Evolutionary conservation across 2,888 invertebrate species (phyloP).

Genomic region (Drosophila longiperda): DNA sequence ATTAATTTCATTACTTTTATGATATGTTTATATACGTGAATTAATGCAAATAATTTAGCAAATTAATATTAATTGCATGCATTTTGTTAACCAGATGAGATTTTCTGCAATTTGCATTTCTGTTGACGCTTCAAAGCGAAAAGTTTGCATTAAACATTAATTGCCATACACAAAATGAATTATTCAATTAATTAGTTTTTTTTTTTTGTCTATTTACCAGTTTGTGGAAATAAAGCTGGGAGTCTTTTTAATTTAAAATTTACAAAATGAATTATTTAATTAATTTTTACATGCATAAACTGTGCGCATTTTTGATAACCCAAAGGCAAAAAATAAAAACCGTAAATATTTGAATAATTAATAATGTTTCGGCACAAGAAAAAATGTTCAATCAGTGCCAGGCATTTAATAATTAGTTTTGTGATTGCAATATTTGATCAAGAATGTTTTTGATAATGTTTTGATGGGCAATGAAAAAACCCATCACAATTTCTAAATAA

Average conservation of each 20-base stretch:
- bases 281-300: slow-evolving; percentile 10
- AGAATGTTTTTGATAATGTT: not conserved
- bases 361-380: not conserved
- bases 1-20: slow-evolving; percentile 59
- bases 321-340: not conserved
- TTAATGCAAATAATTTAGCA: slow-evolving; percentile 65
- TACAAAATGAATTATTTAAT: slow-evolving; percentile 19
- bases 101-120: slow-evolving; percentile 7
- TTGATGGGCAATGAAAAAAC: not conserved
- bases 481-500: not conserved
- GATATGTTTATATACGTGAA: slow-evolving; percentile 11
- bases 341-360: slow-evolving; percentile 2
- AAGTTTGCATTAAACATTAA: slow-evolving; percentile 28
- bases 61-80: slow-evolving; percentile 63
- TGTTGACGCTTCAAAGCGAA: slow-evolving; percentile 26
- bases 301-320: not conserved
- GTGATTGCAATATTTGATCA: not conserved
- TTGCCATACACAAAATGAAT: slow-evolving; percentile 45
- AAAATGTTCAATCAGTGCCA: not conserved
- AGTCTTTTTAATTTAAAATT: slow-evolving; percentile 31
- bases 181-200: slow-evolving; percentile 82
- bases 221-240: not conserved
- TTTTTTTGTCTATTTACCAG: not conserved
- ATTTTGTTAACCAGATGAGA: slow-evolving; percentile 39
- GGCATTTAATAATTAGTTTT: slow-evolving; percentile 5